Percentiles rank a stretch among this genome's conserved stretches.
phyloP scores from a whole-genome alignment of 2,797 vertebrate genomes.

The Spheniscus humboldti region DNA sequence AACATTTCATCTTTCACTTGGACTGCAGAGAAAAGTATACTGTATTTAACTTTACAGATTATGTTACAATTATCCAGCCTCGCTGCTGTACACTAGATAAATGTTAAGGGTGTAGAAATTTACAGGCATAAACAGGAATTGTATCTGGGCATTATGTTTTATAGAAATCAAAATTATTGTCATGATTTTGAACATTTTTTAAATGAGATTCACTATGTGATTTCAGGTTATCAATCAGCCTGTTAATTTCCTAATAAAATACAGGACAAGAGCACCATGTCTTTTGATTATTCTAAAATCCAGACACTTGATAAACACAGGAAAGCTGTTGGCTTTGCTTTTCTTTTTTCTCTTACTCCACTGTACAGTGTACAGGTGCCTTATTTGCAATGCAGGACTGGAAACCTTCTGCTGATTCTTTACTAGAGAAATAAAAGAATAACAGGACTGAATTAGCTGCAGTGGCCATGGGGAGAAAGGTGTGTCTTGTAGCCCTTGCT shows the following conservation, averaged over 20 bases:
- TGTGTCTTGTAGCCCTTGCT: not conserved
- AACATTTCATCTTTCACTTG: constrained; percentile 41
- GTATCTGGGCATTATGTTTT: constrained; percentile 65
- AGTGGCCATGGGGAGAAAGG: not conserved
- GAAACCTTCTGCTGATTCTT: not conserved
- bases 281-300: constrained; percentile 19
- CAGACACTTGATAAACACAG: not conserved
- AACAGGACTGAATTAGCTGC: not conserved
- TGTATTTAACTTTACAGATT: constrained; percentile 1
- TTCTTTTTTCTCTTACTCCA: not conserved
- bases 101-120: constrained; percentile 4
- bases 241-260: constrained; percentile 73
- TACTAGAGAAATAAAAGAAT: not conserved
- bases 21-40: not conserved
- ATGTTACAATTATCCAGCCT: not conserved
- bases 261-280: constrained; percentile 28
- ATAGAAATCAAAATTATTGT: constrained; percentile 49
- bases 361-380: not conserved
- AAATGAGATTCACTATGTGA: constrained; percentile 51
- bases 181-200: constrained; percentile 48
- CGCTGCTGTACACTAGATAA: not conserved
- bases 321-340: not conserved
- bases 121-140: constrained; percentile 37
- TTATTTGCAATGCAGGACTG: not conserved
- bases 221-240: constrained; percentile 51